Base-by-base conservation (phyloP, 1,140 invertebrate species). In the Drosophila dunni region DNA sequence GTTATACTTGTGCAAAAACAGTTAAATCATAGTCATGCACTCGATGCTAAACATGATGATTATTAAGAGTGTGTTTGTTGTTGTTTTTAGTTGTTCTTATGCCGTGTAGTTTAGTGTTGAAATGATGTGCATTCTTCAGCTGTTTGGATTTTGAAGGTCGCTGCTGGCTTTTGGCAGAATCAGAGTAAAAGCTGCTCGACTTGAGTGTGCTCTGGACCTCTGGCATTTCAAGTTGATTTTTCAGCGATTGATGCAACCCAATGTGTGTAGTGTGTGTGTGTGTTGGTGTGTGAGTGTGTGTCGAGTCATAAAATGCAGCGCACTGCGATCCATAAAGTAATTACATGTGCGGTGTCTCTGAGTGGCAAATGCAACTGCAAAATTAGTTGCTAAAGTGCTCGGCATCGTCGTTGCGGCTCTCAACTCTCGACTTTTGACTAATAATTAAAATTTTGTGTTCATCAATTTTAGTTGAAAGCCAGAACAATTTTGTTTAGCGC, bases 101-200 rank as follows among this genome's bases (percentile, higher is more conserved):
- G 3, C 13, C 20, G 29, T 53, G 40, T 13, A n/a, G 40, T 40
- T 4, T 40, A 40, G 38, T 40, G 38, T 40, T 40, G 38, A 4
- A 11, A 10, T 10, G 70, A 76, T 70, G 64, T 77, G 79, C 82
- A 86, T 86, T 86, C 78, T 86, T 88, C 51, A 56, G 24, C 24
- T 29, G 76, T 57, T 42, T 42, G 7, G 9, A 24, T 10, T 33
- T 64, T 53, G 84, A 89, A 89, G 83, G 83, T 80, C 84, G 72
- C 57, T 34, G 60, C 54, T 79, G 75, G 61, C 67, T 72, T 67
- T 88, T 82, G 79, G 79, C 83, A 79, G 83, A 88, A 88, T 89
- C 83, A 81, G 83, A 83, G 83, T 89, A 88, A 88, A 88, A 88
- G 83, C 81, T 72, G 79, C 56, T 88, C 78, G 82, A 82, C 79